Conservation (phyloP, 2,113 vertebrate species). For the Chionomys nivalis region DNA sequence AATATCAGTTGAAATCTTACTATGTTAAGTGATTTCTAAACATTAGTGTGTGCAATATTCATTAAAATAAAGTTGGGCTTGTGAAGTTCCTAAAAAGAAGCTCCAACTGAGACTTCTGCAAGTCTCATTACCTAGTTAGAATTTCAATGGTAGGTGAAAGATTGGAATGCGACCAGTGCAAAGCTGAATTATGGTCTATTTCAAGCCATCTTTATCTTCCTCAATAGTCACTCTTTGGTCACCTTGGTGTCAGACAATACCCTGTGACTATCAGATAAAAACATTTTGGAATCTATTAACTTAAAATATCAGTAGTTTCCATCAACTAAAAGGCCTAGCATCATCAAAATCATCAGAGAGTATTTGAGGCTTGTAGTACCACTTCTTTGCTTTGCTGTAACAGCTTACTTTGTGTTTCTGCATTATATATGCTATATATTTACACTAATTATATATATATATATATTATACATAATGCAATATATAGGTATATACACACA, state of each 20-base stretch:
- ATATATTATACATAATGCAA: neutral
- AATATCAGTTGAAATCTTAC: neutral
- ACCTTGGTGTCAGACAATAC: neutral
- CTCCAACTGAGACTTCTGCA: neutral
- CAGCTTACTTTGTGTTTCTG: neutral
- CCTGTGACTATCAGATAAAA: neutral
- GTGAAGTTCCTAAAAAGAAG: neutral
- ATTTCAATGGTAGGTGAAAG: neutral
- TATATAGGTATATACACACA: neutral
- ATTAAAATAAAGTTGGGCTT: neutral
- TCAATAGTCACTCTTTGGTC: neutral
- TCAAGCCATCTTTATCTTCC: neutral
- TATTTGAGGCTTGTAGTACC: neutral
- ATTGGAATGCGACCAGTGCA: neutral
- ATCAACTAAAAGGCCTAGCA: neutral
- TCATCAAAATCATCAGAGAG: neutral
- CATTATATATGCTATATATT: too few relatives aligned
- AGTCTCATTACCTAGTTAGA: neutral
- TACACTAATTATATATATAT: neutral
- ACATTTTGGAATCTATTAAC: neutral
- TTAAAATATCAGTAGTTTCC: neutral
- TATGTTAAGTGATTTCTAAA: neutral
- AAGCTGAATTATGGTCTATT: neutral
- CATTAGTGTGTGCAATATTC: neutral
- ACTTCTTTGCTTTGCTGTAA: neutral